Conservation (phyloP, 2,113 vertebrate species). For the Rhinoptilus africanus region DNA sequence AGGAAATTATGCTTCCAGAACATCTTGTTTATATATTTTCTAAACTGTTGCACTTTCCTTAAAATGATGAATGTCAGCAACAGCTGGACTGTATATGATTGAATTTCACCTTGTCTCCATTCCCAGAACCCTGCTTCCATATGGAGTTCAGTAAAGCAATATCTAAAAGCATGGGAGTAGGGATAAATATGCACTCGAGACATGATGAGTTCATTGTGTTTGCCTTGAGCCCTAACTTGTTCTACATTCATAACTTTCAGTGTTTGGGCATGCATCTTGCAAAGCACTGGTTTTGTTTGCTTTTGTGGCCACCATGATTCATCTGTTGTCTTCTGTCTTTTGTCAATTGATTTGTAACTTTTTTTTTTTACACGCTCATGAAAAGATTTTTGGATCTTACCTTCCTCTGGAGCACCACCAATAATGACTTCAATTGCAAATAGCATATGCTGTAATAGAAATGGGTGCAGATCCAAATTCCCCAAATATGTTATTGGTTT, state of each 20-base stretch:
- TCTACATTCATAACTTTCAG: not conserved
- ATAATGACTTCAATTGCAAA: not conserved
- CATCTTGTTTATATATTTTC: slow-evolving; percentile 59
- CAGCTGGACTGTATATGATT: slow-evolving; percentile 54
- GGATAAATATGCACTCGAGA: not conserved
- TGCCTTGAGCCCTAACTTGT: not conserved
- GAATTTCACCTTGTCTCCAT: slow-evolving; percentile 54
- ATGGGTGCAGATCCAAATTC: not conserved
- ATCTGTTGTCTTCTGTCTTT: not conserved
- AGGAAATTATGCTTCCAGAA: slow-evolving; percentile 43
- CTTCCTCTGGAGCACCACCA: not conserved
- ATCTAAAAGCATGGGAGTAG: not conserved
- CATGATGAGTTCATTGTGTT: not conserved
- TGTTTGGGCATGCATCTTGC: not conserved
- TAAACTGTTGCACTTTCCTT: slow-evolving; percentile 40
- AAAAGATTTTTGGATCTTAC: not conserved
- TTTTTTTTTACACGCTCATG: not conserved
- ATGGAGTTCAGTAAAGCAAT: slow-evolving; percentile 34
- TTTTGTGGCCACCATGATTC: not conserved
- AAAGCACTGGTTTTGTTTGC: not conserved
- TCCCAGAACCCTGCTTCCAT: slow-evolving; percentile 47
- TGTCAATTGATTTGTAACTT: not conserved
- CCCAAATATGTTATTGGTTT: not conserved
- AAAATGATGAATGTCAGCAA: slow-evolving; percentile 55
- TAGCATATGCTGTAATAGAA: not conserved